Evolutionary conservation across 1,140 invertebrate species (phyloP), one percentile per base, ranked within the genome.

Genomic region (Vanessa tameamea): DNA sequence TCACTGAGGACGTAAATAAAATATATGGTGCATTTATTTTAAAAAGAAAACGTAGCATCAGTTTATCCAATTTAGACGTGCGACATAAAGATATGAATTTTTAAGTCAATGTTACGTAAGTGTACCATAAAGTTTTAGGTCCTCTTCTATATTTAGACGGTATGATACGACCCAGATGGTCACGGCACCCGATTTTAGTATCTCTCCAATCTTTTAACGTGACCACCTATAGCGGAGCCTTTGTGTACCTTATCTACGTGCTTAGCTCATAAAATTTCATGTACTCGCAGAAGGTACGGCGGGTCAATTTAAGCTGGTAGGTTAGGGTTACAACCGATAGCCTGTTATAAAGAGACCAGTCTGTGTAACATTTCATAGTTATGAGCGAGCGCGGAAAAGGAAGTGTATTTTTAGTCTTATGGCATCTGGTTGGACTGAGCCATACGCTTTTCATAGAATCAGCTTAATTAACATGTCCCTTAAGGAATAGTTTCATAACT

Each of bases 151-250:
- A 92, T 92, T 86, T 88, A 89, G 88, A 86, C 82, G 81, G 81
- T 86, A 88, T 89, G 85, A 90, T 87, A 89, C 82, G 83, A 84
- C 82, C 86, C 90, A 92, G 89, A 91, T 91, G 90, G 89, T 91
- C 87, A 90, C 80, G 87, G 82, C 76, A 77, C 81, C 85, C 89
- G 87, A 92, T 88, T 91, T 90, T 90, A 90, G 83, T 89, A 91
- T 90, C 87, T 83, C 85, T 87, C 80, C 81, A 88, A 87, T 87
- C 87, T 91, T 88, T 87, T 80, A 84, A 86, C 79, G 80, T 76
- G 81, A 73, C 89, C 88, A 87, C 66, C 68, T 72, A 76, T 77
- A 71, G 73, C 69, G 81, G 88, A 87, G 72, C 89, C 75, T 75
- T 83, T 80, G 80, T 83, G 79, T 75, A 82, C 78, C 80, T 87